phyloP scores from a whole-genome alignment of 2,797 vertebrate genomes.

The Chrosomus eos region DNA sequence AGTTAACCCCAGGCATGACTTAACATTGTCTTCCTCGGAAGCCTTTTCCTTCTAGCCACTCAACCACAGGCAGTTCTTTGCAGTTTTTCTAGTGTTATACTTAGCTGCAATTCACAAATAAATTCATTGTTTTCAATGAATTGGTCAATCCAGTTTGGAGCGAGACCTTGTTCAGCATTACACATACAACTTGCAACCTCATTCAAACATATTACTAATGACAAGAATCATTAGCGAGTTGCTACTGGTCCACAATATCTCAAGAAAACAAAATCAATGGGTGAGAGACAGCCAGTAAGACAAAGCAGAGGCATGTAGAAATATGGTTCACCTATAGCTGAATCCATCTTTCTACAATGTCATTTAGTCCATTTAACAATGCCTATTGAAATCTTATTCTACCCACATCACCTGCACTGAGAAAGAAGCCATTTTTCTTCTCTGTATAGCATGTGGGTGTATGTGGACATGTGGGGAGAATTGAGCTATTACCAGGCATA shows the following conservation, averaged over 20 bases:
- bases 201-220: constrained; percentile 7
- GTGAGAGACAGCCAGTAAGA: background rate
- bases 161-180: background rate
- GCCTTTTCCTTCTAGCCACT: background rate
- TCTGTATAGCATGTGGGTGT: constrained; percentile 1
- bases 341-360: constrained; percentile 14
- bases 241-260: constrained; percentile 16
- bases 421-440: constrained; percentile 23
- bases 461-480: constrained; percentile 6
- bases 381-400: constrained; percentile 26
- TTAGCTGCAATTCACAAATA: background rate
- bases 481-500: background rate
- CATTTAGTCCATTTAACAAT: constrained; percentile 11
- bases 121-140: background rate
- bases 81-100: background rate
- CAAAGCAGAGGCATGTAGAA: background rate
- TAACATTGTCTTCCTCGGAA: background rate
- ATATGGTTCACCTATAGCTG: constrained; percentile 1
- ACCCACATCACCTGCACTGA: constrained; percentile 18
- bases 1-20: background rate
- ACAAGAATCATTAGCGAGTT: constrained; percentile 27
- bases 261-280: background rate
- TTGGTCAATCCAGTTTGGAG: background rate
- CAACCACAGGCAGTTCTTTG: background rate
- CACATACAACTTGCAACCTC: background rate